Conservation (phyloP, 2,888 invertebrate genomes). For the Orthonevra nobilis region DNA sequence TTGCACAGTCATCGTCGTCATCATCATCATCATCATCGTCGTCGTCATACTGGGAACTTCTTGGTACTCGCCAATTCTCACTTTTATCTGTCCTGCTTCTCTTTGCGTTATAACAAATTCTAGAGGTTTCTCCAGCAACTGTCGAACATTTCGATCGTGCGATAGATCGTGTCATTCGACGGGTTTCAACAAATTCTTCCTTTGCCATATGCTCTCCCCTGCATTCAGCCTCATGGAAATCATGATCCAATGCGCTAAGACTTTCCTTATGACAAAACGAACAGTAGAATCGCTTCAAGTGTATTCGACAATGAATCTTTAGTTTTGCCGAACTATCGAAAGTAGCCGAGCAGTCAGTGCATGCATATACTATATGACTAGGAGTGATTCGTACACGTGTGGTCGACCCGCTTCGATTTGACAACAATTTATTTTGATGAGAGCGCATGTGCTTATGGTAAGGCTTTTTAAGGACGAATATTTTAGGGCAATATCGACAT, state of each 20-base stretch:
- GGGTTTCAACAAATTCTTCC: neutral
- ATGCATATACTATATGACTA: neutral
- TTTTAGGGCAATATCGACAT: slow-evolving; percentile 50
- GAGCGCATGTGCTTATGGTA: slow-evolving; percentile 43
- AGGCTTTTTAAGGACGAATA: slow-evolving; percentile 25
- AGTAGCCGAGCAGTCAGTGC: slow-evolving; percentile 45
- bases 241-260: slow-evolving; percentile 25
- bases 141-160: slow-evolving; percentile 1
- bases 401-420: slow-evolving; percentile 7
- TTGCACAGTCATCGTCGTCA: slow-evolving; percentile 15
- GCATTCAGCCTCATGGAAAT: slow-evolving; percentile 60
- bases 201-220: slow-evolving; percentile 44
- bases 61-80: too few species aligned
- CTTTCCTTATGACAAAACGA: slow-evolving; percentile 30
- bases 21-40: slow-evolving; percentile 6
- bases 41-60: too few species aligned
- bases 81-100: too few species aligned
- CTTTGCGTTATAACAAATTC: neutral
- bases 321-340: slow-evolving; percentile 39
- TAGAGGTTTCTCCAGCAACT: too few species aligned
- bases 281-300: slow-evolving; percentile 44
- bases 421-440: slow-evolving; percentile 16
- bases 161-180: slow-evolving; percentile 41
- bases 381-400: slow-evolving; percentile 11
- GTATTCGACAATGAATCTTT: slow-evolving; percentile 38